A percentile compares a stretch with the other conserved stretches of the same genome.
Conservation (phyloP, 1,140 invertebrate genomes). For the Plectus sambesii region DNA sequence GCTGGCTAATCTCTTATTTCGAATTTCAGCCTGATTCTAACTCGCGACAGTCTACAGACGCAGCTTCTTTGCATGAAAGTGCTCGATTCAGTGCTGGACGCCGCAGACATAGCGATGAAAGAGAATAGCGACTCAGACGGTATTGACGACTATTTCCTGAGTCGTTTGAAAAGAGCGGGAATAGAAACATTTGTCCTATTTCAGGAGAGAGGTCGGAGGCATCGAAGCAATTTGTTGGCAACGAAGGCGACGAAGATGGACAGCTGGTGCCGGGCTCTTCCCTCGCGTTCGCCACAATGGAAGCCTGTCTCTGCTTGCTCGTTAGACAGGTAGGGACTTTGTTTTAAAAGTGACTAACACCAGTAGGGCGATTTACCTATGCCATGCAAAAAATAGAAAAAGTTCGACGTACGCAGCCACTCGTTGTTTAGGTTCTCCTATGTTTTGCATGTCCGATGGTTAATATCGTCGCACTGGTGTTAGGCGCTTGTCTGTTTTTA, state of each 20-base stretch:
- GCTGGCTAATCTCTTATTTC: constrained; percentile 9
- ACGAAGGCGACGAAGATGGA: constrained; percentile 58
- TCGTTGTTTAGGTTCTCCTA: no score
- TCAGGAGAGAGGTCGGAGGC: constrained; percentile 5
- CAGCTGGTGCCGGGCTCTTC: constrained; percentile 74
- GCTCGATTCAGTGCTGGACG: constrained; percentile 66
- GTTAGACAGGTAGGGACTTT: constrained; percentile 79
- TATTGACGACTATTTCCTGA: no score
- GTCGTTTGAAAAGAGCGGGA: not conserved
- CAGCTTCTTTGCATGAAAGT: constrained; percentile 75
- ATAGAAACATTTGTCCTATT: constrained; percentile 12
- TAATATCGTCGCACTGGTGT: constrained; percentile 49
- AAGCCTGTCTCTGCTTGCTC: constrained; percentile 81
- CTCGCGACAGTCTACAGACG: constrained; percentile 66
- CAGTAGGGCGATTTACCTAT: no score
- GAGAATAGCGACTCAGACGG: constrained; percentile 50
- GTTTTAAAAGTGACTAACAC: no score
- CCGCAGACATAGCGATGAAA: constrained; percentile 63
- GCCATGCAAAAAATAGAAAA: no score
- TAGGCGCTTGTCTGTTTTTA: no score
- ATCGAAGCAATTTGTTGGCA: constrained; percentile 42
- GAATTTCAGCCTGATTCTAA: constrained; percentile 64
- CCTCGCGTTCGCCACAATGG: constrained; percentile 77
- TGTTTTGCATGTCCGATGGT: no score
- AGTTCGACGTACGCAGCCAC: no score